Evolutionary conservation across 2,888 invertebrate species (phyloP), one percentile per base, ranked within the genome.

Genomic region (Drosophila testacea): DNA sequence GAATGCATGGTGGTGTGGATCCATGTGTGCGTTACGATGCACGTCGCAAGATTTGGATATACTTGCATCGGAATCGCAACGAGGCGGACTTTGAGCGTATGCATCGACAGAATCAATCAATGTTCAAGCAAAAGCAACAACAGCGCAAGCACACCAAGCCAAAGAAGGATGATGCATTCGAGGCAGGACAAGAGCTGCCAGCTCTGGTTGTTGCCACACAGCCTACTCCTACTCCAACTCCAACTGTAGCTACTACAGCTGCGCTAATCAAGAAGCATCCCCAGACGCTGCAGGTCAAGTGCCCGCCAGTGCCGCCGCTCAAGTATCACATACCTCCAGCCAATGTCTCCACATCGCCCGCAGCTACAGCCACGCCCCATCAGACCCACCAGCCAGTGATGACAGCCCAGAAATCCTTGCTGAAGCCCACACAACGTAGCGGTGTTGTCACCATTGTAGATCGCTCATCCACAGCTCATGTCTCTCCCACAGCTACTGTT

Each of bases 1-100:
- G 98, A 16, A 94, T 99, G 91, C 96, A 98, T 85, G 96, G 96
- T 9, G 97, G 98, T 78, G 92, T 94, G 0, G 98, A 98, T 93
- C 98, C 98, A 0, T 97, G 98, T 85, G 98, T 98, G 0, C 96
- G 97, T 85, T 98, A 98, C 90, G 98, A 98, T 91, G 96, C 97
- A 1, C 95, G 97, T 83, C 94, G 97, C 4, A 98, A 98, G 86
- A 95, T 97, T 34, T 99, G 99, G 99, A 97, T 98, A n/a, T 98
- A 98, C 92, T 93, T 98, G 61, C 98, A 98, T 92, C 94, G 98
- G 63, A 95, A 95, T 90, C 92, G 94, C 50, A 93, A 92, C 0
- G 94, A 94, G 81, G 93, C 93, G 47, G 94, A 94, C 81, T 94
- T 94, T 73, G 95, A 96, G 91, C 93, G 95, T 81, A 94, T 95